Evolutionary conservation across 2,797 vertebrate genomes (phyloP).

Genomic region (Scomberomorus guttatus): DNA sequence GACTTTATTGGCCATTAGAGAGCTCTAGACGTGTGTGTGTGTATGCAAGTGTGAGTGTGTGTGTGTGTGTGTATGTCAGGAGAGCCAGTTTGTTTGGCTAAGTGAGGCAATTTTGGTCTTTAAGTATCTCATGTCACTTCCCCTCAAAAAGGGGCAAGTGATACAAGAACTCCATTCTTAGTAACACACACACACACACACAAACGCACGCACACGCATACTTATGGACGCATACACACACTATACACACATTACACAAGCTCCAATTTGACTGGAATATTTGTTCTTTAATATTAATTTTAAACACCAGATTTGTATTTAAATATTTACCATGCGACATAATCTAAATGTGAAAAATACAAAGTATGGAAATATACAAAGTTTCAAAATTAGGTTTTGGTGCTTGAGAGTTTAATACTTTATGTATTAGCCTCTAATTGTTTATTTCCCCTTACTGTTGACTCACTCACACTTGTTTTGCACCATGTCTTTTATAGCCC

Average conservation of each 20-base stretch:
- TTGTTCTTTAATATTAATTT: slow-evolving; percentile 18
- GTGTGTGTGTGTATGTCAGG: slow-evolving; percentile 38
- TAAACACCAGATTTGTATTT: slow-evolving; percentile 20
- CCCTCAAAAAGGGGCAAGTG: slow-evolving; percentile 76
- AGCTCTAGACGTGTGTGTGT: slow-evolving; percentile 36
- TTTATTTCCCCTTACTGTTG: slow-evolving; percentile 9
- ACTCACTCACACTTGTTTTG: slow-evolving; percentile 28
- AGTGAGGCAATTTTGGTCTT: slow-evolving; percentile 85
- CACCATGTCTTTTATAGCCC: slow-evolving; percentile 23
- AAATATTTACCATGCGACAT: not conserved
- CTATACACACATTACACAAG: slow-evolving; percentile 4
- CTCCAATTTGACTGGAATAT: slow-evolving; percentile 27
- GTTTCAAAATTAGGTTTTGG: slow-evolving; percentile 9
- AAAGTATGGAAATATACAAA: not conserved
- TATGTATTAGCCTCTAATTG: slow-evolving; percentile 17
- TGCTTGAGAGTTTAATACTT: not conserved
- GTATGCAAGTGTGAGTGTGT: slow-evolving; percentile 26
- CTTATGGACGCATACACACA: slow-evolving; percentile 13
- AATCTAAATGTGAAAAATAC: slow-evolving; percentile 23
- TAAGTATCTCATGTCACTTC: slow-evolving; percentile 85
- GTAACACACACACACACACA: slow-evolving; percentile 44
- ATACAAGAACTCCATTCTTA: slow-evolving; percentile 74
- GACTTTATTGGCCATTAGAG: slow-evolving; percentile 87
- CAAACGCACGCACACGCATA: slow-evolving; percentile 6
- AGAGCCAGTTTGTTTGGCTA: slow-evolving; percentile 82